Percentiles rank a stretch among this genome's conserved stretches.
Conservation (phyloP, 2,797 vertebrate genomes). For the Miichthys miiuy region DNA sequence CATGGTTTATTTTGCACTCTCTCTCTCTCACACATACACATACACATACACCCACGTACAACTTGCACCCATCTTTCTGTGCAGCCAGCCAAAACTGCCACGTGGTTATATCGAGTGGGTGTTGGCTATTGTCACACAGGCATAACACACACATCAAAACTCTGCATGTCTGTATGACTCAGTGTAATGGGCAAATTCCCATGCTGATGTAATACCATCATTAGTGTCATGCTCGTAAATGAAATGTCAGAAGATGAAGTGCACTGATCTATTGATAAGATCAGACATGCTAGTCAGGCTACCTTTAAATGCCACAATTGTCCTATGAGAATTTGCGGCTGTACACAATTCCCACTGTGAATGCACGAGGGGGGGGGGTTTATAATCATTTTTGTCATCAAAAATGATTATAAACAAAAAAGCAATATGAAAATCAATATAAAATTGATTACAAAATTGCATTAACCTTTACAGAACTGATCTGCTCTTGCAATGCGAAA, state of each 20-base stretch:
- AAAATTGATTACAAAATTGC: slow-evolving; percentile 20
- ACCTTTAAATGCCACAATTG: slow-evolving; percentile 37
- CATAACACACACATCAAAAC: slow-evolving; percentile 30
- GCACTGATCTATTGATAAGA: slow-evolving; percentile 56
- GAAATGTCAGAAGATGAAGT: slow-evolving; percentile 67
- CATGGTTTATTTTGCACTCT: slow-evolving; percentile 30
- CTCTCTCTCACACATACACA: neutral
- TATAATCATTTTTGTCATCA: no score
- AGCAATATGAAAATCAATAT: slow-evolving; percentile 30
- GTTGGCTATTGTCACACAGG: slow-evolving; percentile 56
- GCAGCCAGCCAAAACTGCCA: slow-evolving; percentile 53
- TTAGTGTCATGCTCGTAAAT: slow-evolving; percentile 48
- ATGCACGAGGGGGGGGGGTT: neutral
- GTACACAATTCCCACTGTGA: slow-evolving; percentile 22
- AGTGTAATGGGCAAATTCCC: slow-evolving; percentile 46
- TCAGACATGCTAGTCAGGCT: slow-evolving; percentile 35
- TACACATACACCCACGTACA: slow-evolving; percentile 19
- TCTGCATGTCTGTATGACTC: slow-evolving; percentile 41
- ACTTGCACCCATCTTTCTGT: slow-evolving; percentile 43
- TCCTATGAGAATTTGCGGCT: slow-evolving; percentile 33
- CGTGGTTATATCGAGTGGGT: slow-evolving; percentile 51
- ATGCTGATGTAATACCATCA: slow-evolving; percentile 37
- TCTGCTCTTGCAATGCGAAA: neutral
- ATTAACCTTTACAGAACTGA: slow-evolving; percentile 37
- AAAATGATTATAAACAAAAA: neutral